Base-by-base conservation (phyloP, 2,888 invertebrate genomes). In the Seira sanloemensis region DNA sequence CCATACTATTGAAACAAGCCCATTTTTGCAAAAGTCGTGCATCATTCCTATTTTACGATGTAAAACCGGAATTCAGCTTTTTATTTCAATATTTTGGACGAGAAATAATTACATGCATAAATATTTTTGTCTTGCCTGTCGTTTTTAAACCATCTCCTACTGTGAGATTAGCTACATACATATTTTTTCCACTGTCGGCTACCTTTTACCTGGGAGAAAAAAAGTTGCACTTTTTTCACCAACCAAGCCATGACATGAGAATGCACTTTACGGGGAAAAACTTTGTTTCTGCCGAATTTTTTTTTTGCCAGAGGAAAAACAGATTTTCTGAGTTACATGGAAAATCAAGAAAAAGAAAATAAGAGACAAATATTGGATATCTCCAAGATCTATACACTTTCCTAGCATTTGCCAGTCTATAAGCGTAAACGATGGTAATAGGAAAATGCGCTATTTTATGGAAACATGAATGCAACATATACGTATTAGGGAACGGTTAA, bases 211-310 rank as follows among this genome's bases (percentile, higher is more conserved):
- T 75, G 24, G 65, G 19, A 27, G 68, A 71, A 78, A 78, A 74
- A 76, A 76, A 75, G 26, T 82, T 72, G 50, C 76, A 66, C 21
- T 79, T 76, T 74, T 75, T 37, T 50, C 54, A 37, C 37, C 75
- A 84, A 74, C 66, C 78, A 83, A 82, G 37, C 68, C 83, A 77
- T 67, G 77, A 83, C 83, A 83, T 78, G 78, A 78, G 78, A 83
- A 83, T 83, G 83, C 78, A 72, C 77, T 83, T 83, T 81, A 65
- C 58, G 26, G 26, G n/a, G n/a, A n/a, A n/a, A 62, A 62, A 62
- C 62, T 62, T 62, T 62, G 62, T 23, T 21, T 62, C 21, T 62
- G 62, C 19, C n/a, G 12, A 21, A 62, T 62, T 62, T 62, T 9
- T 18, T 58, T 58, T 62, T 1, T 23, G 62, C 62, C 62, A 2